These are phyloP conservation scores for Macquaria ambigua DNA, from an alignment of 2,113 vertebrate species.

Conservation along the genomic window DNA sequence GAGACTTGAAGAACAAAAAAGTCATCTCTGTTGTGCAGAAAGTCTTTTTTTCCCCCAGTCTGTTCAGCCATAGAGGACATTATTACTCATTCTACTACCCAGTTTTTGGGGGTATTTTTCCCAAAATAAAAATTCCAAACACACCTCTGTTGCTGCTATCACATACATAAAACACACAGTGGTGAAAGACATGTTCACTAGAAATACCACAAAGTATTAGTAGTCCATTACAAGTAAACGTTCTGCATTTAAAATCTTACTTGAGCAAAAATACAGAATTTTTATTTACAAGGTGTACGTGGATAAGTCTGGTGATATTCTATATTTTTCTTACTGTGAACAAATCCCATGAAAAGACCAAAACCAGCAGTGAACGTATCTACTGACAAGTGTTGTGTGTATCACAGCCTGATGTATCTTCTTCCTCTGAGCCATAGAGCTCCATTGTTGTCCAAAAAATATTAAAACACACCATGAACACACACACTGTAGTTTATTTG, in stretches of 20 bases:
- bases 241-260: neutral
- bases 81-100: constrained; percentile 1
- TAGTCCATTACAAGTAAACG: neutral
- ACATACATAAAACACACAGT: constrained; percentile 9
- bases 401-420: neutral
- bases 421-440: neutral
- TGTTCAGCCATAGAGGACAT: constrained; percentile 1
- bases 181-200: neutral
- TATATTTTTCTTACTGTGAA: neutral
- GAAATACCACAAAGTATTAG: neutral
- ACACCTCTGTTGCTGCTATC: neutral
- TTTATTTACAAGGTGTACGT: neutral
- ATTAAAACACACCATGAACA: constrained; percentile 15
- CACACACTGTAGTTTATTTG: neutral
- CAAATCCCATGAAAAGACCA: neutral
- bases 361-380: neutral
- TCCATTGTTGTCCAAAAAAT: constrained; percentile 6
- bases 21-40: constrained; percentile 8
- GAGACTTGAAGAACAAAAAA: neutral
- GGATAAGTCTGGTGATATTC: neutral
- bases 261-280: neutral
- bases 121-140: neutral
- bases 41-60: neutral
- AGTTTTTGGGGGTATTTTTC: neutral
- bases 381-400: neutral